Evolutionary conservation across 2,797 vertebrate species (phyloP).

Genomic region (Cryptoprocta ferox): DNA sequence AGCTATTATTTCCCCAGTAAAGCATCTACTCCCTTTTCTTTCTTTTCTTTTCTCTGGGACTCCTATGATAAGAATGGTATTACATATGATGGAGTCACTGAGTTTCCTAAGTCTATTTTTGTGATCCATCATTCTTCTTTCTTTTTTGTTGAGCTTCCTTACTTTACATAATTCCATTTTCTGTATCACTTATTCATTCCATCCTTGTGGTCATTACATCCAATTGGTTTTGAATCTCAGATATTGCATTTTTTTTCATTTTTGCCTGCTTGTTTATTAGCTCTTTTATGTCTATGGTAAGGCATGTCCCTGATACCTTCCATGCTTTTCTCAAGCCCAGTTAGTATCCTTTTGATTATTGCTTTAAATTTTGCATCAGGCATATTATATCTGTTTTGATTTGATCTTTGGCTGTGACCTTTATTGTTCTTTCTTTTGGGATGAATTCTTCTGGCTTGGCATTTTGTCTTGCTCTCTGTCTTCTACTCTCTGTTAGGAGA

Average conservation of each 20-base stretch:
- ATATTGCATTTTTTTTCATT: background rate
- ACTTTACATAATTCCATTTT: background rate
- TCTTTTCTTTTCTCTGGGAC: background rate
- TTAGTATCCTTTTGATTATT: background rate
- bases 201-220: background rate
- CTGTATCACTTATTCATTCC: background rate
- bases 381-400: background rate
- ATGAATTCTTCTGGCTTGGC: background rate
- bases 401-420: background rate
- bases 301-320: background rate
- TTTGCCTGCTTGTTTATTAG: background rate
- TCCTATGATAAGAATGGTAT: background rate
- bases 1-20: background rate
- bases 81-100: background rate
- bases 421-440: background rate
- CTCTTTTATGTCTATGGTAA: background rate
- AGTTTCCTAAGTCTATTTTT: background rate
- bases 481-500: background rate
- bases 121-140: background rate
- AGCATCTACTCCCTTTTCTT: background rate
- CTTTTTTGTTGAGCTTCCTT: background rate
- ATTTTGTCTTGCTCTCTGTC: background rate
- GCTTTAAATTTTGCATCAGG: background rate
- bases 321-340: background rate
- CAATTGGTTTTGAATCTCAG: background rate